A percentile compares a stretch with the other conserved stretches of the same genome.
These are phyloP conservation scores for Hecatera dysodea DNA, from an alignment of 2,888 invertebrate genomes.

Conservation along the genomic window DNA sequence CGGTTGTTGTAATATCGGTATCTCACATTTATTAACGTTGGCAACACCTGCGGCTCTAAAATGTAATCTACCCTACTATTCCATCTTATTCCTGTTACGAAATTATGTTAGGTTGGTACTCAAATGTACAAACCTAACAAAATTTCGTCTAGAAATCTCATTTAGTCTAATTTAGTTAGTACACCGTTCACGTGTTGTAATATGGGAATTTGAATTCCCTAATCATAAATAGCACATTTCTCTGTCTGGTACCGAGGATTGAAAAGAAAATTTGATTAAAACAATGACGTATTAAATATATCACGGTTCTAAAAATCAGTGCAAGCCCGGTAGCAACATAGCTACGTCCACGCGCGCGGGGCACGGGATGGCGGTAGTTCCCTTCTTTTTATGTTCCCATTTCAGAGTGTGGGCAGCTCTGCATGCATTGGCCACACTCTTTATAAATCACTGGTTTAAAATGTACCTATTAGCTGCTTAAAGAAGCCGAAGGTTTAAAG, in stretches of 20 bases:
- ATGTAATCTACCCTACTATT: conserved; percentile 1
- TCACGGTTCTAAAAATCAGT: too few species aligned
- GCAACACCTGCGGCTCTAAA: background rate
- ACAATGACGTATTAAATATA: background rate
- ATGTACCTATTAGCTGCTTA: background rate
- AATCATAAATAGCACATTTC: background rate
- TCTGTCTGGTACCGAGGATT: background rate
- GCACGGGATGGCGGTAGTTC: too few species aligned
- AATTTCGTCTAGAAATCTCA: conserved; percentile 12
- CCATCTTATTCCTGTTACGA: conserved; percentile 8
- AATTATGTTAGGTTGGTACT: conserved; percentile 4
- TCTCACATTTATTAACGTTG: conserved; percentile 14
- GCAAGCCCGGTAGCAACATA: too few species aligned
- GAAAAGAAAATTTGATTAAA: background rate
- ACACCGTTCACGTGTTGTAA: background rate
- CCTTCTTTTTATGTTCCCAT: too few species aligned
- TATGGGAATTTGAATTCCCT: conserved; percentile 1
- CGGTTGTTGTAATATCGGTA: conserved; percentile 14
- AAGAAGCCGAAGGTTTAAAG: background rate
- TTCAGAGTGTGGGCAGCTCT: too few species aligned
- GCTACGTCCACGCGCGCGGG: too few species aligned
- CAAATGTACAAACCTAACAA: background rate
- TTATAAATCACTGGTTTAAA: background rate
- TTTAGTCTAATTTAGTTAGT: background rate
- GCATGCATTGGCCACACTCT: too few species aligned